These are phyloP conservation scores for Sinotaia quadrata DNA, from an alignment of 2,888 invertebrate genomes.

Conservation along the genomic window DNA sequence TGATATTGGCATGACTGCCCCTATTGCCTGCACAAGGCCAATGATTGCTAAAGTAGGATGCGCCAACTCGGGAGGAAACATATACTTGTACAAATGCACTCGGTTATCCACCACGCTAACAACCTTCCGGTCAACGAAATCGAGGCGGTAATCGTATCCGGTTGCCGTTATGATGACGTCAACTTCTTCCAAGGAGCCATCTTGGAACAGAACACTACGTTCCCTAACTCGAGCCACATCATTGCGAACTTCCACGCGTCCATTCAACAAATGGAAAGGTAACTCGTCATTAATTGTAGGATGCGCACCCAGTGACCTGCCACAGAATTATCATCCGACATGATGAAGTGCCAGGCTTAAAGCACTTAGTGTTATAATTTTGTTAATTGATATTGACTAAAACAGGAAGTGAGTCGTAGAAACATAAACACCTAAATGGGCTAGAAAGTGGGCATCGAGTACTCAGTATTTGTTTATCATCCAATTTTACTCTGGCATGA, in stretches of 20 bases:
- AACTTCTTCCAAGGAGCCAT: conserved; percentile 58
- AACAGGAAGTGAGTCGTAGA: too few relatives aligned
- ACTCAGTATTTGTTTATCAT: too few relatives aligned
- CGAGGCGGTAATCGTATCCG: conserved; percentile 72
- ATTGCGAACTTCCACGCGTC: conserved; percentile 65
- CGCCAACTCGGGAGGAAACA: conserved; percentile 68
- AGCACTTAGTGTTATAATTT: too few relatives aligned
- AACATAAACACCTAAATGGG: too few relatives aligned
- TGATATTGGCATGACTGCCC: conserved; percentile 72
- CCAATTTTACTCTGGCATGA: too few relatives aligned
- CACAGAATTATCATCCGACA: conserved; percentile 6
- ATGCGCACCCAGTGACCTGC: conserved; percentile 64
- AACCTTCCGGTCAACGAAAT: conserved; percentile 59
- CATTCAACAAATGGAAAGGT: conserved; percentile 72
- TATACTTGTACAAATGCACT: conserved; percentile 71
- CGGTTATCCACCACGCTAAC: conserved; percentile 62
- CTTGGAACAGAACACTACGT: conserved; percentile 63
- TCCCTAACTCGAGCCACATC: conserved; percentile 60
- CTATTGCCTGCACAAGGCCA: conserved; percentile 73
- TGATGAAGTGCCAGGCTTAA: background rate
- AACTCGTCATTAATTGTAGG: conserved; percentile 74
- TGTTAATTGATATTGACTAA: too few relatives aligned
- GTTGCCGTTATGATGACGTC: conserved; percentile 72
- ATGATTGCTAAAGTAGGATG: conserved; percentile 69
- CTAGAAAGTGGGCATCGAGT: too few relatives aligned